Conservation (phyloP, 2,888 invertebrate genomes). For the Agapostemon virescens region DNA sequence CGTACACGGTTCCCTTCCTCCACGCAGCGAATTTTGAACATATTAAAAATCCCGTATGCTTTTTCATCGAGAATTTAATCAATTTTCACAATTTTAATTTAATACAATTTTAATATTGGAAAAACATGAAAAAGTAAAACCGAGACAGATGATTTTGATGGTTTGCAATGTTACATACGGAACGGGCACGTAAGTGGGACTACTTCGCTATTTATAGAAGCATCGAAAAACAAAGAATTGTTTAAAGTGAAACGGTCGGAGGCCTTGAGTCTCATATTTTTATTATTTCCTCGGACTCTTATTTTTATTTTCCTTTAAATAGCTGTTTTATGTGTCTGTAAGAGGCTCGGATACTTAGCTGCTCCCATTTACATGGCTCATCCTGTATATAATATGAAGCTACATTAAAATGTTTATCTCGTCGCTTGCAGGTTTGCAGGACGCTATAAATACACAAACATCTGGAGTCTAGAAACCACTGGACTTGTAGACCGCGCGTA, state of each 20-base stretch:
- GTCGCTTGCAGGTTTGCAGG: constrained; percentile 7
- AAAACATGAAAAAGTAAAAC: background rate
- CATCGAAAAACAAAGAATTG: background rate
- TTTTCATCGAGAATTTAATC: background rate
- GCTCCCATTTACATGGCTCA: background rate
- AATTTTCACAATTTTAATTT: too few relatives aligned
- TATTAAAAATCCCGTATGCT: background rate
- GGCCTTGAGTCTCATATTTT: background rate
- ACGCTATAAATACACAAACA: constrained; percentile 8
- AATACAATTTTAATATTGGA: background rate
- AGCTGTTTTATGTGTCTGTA: background rate
- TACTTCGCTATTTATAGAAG: background rate
- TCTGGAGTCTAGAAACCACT: background rate
- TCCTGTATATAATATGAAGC: constrained; percentile 4
- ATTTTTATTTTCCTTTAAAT: background rate
- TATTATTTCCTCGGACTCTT: background rate
- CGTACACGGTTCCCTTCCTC: too few relatives aligned
- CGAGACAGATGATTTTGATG: background rate
- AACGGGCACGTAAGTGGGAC: background rate
- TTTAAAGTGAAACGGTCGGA: background rate
- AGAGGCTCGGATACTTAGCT: background rate
- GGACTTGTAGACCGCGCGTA: background rate
- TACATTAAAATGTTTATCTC: constrained; percentile 8
- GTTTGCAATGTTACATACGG: background rate
- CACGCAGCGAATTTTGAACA: background rate